phyloP scores from a whole-genome alignment of 2,797 vertebrate genomes.

The Danionella dracula region DNA sequence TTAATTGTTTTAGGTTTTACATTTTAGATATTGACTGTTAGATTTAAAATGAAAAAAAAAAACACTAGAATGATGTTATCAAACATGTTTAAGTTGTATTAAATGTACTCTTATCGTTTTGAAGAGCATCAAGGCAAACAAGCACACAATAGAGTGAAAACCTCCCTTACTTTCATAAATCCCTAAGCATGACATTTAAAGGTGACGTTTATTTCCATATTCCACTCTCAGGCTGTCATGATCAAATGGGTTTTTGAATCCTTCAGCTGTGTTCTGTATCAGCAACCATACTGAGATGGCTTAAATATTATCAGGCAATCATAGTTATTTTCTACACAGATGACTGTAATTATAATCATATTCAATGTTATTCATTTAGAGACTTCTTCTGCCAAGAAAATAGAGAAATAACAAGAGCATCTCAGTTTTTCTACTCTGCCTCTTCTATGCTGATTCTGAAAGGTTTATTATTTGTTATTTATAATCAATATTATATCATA shows the following conservation, averaged over 20 bases:
- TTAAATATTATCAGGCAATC: not conserved
- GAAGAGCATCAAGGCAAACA: not conserved
- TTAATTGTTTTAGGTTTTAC: too few relatives aligned
- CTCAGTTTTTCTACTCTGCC: not conserved
- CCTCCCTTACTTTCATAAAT: not conserved
- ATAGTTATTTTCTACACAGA: not conserved
- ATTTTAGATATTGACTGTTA: too few relatives aligned
- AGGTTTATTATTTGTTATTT: too few relatives aligned
- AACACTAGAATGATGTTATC: too few relatives aligned
- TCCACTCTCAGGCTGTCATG: not conserved
- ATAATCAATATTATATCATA: too few relatives aligned
- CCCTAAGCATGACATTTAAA: not conserved
- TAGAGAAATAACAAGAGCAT: not conserved
- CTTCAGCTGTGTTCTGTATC: not conserved
- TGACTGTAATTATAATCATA: not conserved
- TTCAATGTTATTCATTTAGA: not conserved
- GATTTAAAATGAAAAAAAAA: too few relatives aligned
- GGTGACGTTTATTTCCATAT: not conserved
- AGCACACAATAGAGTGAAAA: not conserved
- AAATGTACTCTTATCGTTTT: too few relatives aligned
- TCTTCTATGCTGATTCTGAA: not conserved
- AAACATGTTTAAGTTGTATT: too few relatives aligned
- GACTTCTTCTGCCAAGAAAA: not conserved
- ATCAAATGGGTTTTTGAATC: not conserved
- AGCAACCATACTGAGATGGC: not conserved